Percentiles rank a stretch among this genome's conserved stretches.
These are phyloP conservation scores for Carettochelys insculpta DNA, from an alignment of 2,113 vertebrate species.

Conservation along the genomic window DNA sequence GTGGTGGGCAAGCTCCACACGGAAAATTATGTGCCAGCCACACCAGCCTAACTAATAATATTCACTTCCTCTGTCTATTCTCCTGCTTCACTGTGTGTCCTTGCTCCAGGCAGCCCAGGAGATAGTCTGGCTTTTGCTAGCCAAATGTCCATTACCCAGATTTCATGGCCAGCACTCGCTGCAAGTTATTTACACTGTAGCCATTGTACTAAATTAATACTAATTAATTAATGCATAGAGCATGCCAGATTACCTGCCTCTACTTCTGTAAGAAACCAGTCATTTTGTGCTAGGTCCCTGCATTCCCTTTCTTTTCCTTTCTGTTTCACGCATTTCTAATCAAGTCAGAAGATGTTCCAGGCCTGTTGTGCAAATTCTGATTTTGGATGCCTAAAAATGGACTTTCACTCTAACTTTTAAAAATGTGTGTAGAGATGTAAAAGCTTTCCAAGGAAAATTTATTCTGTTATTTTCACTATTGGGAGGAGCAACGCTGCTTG, in stretches of 20 bases:
- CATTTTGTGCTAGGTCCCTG: neutral
- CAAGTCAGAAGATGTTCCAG: neutral
- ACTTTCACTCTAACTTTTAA: neutral
- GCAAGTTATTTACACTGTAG: neutral
- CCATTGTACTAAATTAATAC: neutral
- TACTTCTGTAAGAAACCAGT: neutral
- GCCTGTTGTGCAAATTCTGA: neutral
- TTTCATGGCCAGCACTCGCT: neutral
- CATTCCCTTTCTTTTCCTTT: neutral
- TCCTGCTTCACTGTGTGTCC: neutral
- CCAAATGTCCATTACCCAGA: neutral
- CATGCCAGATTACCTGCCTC: neutral
- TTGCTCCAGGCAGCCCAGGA: neutral
- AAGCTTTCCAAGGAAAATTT: neutral
- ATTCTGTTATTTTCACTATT: too few species aligned
- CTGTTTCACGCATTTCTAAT: neutral
- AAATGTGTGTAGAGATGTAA: neutral
- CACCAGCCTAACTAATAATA: neutral
- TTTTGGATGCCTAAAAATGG: neutral
- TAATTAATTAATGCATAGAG: rapidly evolving
- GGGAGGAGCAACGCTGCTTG: too few species aligned
- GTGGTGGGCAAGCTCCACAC: too few species aligned
- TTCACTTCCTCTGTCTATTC: neutral
- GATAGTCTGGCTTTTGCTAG: neutral
- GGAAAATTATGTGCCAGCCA: neutral